A percentile compares a stretch with the other conserved stretches of the same genome.
Evolutionary conservation across 2,113 vertebrate genomes (phyloP).

Genomic region (Lutjanus erythropterus): DNA sequence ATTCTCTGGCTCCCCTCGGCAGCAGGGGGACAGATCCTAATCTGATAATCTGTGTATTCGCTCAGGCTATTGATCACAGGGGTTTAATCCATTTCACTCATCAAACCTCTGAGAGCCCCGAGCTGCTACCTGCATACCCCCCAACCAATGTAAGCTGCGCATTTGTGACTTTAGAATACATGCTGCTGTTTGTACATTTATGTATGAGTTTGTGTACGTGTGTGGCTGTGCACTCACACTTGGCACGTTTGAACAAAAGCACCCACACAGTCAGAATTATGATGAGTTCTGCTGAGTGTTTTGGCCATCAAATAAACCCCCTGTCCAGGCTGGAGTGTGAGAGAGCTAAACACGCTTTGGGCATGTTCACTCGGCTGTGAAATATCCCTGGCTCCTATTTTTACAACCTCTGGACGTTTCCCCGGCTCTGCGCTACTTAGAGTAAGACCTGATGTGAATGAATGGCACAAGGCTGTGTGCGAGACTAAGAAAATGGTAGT

Average conservation of each 20-base stretch:
- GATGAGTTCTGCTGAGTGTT: slow-evolving; percentile 69
- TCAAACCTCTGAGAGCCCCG: slow-evolving; percentile 68
- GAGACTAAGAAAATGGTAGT: slow-evolving; percentile 23
- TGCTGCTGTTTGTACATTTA: slow-evolving; percentile 22
- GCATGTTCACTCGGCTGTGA: slow-evolving; percentile 75
- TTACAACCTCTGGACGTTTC: slow-evolving; percentile 79
- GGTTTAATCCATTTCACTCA: slow-evolving; percentile 78
- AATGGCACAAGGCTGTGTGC: slow-evolving; percentile 51
- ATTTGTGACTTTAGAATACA: slow-evolving; percentile 8
- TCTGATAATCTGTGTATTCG: slow-evolving; percentile 84
- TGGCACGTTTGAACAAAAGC: slow-evolving; percentile 50
- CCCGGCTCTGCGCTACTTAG: slow-evolving; percentile 60
- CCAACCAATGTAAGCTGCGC: not conserved
- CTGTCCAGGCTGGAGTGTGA: slow-evolving; percentile 58
- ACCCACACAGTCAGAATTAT: slow-evolving; percentile 56
- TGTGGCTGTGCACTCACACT: slow-evolving; percentile 12
- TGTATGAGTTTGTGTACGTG: slow-evolving; percentile 9
- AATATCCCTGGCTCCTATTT: slow-evolving; percentile 82
- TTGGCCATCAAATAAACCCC: slow-evolving; percentile 71
- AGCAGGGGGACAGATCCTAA: slow-evolving; percentile 75
- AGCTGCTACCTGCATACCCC: slow-evolving; percentile 62
- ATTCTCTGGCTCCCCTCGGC: slow-evolving; percentile 71
- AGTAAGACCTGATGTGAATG: slow-evolving; percentile 71
- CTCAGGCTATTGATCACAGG: slow-evolving; percentile 79
- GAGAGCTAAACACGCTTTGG: slow-evolving; percentile 69